Evolutionary conservation across 2,797 vertebrate genomes (phyloP).

Genomic region (Acrossocheilus fasciatus): DNA sequence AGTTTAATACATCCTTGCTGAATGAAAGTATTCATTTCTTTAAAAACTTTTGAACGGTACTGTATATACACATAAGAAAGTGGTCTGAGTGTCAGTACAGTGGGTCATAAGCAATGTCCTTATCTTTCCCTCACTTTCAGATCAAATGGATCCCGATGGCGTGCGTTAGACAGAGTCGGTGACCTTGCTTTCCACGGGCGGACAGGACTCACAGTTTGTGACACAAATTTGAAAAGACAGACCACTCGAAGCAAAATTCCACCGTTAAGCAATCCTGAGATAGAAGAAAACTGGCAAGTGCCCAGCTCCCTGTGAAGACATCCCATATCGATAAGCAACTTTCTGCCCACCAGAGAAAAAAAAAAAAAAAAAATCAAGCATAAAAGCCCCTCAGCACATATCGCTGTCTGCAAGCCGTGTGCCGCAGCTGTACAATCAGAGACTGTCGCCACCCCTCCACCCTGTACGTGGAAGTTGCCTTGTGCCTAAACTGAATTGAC

Average conservation of each 20-base stretch:
- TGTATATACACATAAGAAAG: not conserved
- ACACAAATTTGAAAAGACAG: constrained; percentile 90
- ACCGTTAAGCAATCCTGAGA: constrained; percentile 84
- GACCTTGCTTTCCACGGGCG: constrained; percentile 91
- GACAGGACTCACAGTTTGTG: constrained; percentile 88
- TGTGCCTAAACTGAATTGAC: constrained; percentile 99
- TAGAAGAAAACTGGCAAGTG: constrained; percentile 71
- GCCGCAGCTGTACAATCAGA: constrained; percentile 99
- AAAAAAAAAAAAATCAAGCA: constrained; percentile 59
- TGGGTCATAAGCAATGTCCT: constrained; percentile 33
- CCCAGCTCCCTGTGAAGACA: constrained; percentile 78
- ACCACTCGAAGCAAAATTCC: constrained; percentile 91
- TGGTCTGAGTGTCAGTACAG: constrained; percentile 1
- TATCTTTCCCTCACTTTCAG: constrained; percentile 65
- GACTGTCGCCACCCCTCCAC: constrained; percentile 90
- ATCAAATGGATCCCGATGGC: constrained; percentile 81
- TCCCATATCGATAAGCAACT: constrained; percentile 84
- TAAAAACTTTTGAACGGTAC: not conserved
- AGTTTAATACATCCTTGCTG: not conserved
- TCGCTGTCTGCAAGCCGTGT: constrained; percentile 87
- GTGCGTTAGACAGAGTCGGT: constrained; percentile 86
- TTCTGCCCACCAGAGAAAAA: constrained; percentile 77
- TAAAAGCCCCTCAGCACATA: constrained; percentile 80
- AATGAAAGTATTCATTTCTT: not conserved
- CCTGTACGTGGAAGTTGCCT: constrained; percentile 91